Conservation (phyloP, 2,797 vertebrate species). For the Antennarius maculatus region DNA sequence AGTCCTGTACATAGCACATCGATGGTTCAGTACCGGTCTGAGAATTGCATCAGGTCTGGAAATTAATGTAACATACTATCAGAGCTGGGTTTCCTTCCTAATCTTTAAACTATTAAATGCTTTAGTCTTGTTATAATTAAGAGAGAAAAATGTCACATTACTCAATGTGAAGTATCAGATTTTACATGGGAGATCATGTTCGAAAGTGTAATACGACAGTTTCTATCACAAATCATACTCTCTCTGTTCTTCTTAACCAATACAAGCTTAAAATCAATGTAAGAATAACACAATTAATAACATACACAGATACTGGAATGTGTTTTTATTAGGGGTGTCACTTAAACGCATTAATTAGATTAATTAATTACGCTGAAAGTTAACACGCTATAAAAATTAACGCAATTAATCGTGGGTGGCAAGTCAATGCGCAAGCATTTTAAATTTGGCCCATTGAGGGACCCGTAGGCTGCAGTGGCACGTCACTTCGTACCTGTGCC, state of each 20-base stretch:
- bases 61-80: slow-evolving; percentile 14
- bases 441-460: no score
- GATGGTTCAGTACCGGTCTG: neutral
- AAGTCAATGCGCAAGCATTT: no score
- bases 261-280: slow-evolving; percentile 34
- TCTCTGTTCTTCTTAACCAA: slow-evolving; percentile 46
- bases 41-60: slow-evolving; percentile 1
- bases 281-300: slow-evolving; percentile 34
- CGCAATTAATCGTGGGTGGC: no score
- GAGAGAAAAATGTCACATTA: neutral
- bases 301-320: slow-evolving; percentile 63
- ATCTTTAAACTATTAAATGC: slow-evolving; percentile 11
- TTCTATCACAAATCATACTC: slow-evolving; percentile 25
- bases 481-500: no score
- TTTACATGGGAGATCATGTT: slow-evolving; percentile 11
- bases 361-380: no score
- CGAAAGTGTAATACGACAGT: slow-evolving; percentile 19
- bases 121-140: slow-evolving; percentile 20
- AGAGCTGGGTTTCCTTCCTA: neutral
- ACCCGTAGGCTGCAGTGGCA: no score
- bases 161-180: neutral
- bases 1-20: neutral
- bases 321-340: slow-evolving; percentile 73
- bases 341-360: no score
- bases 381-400: no score